phyloP scores from a whole-genome alignment of 2,888 invertebrate genomes.

The Drosophila suboccidentalis region DNA sequence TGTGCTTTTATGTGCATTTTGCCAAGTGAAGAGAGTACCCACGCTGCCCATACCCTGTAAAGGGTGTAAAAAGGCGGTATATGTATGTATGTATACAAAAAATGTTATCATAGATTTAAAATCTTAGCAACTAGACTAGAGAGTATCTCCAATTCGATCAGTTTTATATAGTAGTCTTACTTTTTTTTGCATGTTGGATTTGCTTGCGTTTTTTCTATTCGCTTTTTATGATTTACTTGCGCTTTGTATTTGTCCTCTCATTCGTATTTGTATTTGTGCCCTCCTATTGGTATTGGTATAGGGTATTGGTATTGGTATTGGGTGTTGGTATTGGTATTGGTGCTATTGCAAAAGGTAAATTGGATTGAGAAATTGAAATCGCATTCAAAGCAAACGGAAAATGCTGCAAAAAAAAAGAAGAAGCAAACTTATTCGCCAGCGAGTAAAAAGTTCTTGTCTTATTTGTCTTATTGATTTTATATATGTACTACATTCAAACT shows the following conservation, averaged over 20 bases:
- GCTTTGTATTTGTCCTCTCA: conserved; percentile 67
- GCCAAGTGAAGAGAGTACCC: conserved; percentile 24
- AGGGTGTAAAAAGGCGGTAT: too few relatives aligned
- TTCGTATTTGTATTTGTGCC: conserved; percentile 25
- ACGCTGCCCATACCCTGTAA: neutral
- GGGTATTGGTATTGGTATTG: conserved; percentile 38
- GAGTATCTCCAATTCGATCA: conserved; percentile 13
- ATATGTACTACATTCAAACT: conserved; percentile 4
- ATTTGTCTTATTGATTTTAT: conserved; percentile 74
- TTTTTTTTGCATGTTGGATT: conserved; percentile 68
- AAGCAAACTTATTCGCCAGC: conserved; percentile 30
- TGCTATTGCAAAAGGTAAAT: conserved; percentile 73
- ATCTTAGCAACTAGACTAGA: neutral
- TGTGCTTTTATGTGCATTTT: conserved; percentile 78
- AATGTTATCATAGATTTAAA: neutral
- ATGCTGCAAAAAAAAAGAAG: conserved; percentile 16
- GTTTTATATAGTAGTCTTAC: neutral
- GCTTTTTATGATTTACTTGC: conserved; percentile 66
- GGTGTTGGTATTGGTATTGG: conserved; percentile 33
- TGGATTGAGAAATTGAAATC: conserved; percentile 80
- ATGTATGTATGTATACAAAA: too few relatives aligned
- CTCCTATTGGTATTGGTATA: conserved; percentile 23
- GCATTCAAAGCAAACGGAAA: conserved; percentile 61
- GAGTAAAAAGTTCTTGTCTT: conserved; percentile 61
- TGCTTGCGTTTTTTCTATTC: conserved; percentile 21